Conservation (phyloP, 2,888 invertebrate genomes). For the Drosophila monieri region DNA sequence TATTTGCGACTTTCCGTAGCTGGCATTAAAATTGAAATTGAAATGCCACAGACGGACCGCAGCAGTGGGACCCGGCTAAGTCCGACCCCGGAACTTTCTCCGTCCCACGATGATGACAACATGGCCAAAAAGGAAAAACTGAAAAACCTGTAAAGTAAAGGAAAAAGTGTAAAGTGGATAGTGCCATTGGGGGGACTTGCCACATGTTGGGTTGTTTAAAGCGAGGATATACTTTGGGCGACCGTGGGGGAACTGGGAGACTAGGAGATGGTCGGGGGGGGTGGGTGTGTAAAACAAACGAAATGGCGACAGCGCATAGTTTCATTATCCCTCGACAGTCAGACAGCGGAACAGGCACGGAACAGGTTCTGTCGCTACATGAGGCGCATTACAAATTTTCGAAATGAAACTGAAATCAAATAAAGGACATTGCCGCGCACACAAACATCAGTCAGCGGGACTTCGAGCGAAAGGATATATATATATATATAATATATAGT, state of each 20-base stretch:
- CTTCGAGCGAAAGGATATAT: conserved; percentile 7
- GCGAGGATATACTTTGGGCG: conserved; percentile 24
- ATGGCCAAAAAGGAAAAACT: conserved; percentile 26
- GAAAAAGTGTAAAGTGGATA: conserved; percentile 56
- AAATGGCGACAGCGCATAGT: conserved; percentile 68
- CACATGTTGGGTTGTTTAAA: not conserved
- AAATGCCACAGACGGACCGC: conserved; percentile 71
- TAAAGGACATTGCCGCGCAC: conserved; percentile 57
- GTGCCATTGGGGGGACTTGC: not conserved
- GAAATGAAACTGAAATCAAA: conserved; percentile 76
- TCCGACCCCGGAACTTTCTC: conserved; percentile 46
- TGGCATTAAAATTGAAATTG: conserved; percentile 75
- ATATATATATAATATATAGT: conserved; percentile 28
- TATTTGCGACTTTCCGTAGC: conserved; percentile 68
- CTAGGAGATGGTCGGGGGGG: not conserved
- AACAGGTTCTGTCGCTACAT: conserved; percentile 61
- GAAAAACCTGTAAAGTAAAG: no score
- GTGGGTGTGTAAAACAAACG: conserved; percentile 62
- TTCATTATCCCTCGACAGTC: conserved; percentile 68
- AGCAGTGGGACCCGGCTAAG: conserved; percentile 23
- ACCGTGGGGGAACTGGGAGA: not conserved
- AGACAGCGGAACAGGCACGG: conserved; percentile 57
- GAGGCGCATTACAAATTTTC: conserved; percentile 75
- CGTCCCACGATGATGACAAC: conserved; percentile 55
- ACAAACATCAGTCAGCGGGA: conserved; percentile 28